Evolutionary conservation across 2,888 invertebrate genomes (phyloP), one percentile per base, ranked within the genome.

Genomic region (Entomobrya multifasciata): DNA sequence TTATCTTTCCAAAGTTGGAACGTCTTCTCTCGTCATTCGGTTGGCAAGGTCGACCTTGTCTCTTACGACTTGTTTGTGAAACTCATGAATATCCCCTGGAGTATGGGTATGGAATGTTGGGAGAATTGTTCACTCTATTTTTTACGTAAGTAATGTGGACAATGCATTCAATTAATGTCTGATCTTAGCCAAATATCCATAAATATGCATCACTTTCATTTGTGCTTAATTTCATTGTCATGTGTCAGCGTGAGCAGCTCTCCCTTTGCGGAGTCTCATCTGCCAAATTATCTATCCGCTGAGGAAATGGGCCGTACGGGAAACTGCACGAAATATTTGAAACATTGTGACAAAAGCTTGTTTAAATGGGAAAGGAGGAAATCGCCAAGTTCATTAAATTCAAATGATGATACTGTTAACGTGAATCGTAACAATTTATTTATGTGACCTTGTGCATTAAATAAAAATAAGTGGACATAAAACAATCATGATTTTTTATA

Each of bases 111-210:
- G 85, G 85, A 20, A 55, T 85, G 15, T n/a, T 85, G 15, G 85
- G 85, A 5, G 85, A 85, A 49, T 11, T 85, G n/a, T 85, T 85
- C 62, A 85, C 85, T 5, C 49, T 85, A 13, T 85, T 85, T 52
- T 85, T 85, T 27, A 85, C 85, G 85, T 85, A 85, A 70, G 79
- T 15, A 17, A 20, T 8, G 22, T 22, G 44, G n/a, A 47, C 52
- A 52, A 57, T 57, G 57, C 57, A 57, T 22, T 25, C 2, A 17
- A 36, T 57, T 36, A 6, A 20, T 20, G 17, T 1, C 25, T 41
- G 41, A 25, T 6, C 36, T 36, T 36, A 8, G 36, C 41, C 55
- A 76, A 55, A 44, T 22, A 44, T 22, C 22, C 20, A 67, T 44
- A 20, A 41, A 67, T 22, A 44, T 67, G n/a, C 8, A 20, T 41